phyloP scores from a whole-genome alignment of 2,797 vertebrate genomes.

The Martes flavigula region DNA sequence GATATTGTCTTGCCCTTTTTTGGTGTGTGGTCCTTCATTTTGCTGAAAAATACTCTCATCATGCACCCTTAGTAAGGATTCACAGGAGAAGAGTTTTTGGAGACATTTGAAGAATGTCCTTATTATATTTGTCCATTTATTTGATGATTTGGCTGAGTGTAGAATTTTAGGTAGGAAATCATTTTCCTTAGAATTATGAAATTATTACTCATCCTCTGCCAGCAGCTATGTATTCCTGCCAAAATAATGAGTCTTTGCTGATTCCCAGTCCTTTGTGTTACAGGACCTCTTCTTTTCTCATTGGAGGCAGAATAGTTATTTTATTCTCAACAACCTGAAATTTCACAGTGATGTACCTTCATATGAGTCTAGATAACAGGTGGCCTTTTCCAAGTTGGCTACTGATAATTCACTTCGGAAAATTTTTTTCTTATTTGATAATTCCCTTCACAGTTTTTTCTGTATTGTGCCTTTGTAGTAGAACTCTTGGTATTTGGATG shows the following conservation, averaged over 20 bases:
- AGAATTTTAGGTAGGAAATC: background rate
- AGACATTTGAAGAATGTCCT: background rate
- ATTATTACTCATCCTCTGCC: background rate
- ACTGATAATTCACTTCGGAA: background rate
- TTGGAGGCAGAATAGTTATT: background rate
- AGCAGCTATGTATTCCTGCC: background rate
- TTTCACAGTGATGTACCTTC: background rate
- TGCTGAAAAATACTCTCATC: background rate
- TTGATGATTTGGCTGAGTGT: background rate
- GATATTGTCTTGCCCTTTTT: background rate
- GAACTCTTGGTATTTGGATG: background rate
- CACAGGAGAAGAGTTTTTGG: background rate
- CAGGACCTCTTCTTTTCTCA: background rate
- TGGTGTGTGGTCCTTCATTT: background rate
- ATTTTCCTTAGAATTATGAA: background rate
- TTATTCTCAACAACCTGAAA: background rate
- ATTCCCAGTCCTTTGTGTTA: background rate
- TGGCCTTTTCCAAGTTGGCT: background rate
- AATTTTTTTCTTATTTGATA: background rate
- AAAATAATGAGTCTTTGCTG: background rate
- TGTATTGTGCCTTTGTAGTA: background rate
- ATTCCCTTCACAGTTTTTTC: background rate
- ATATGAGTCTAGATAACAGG: background rate
- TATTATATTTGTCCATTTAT: background rate
- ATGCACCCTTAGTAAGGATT: background rate